These are phyloP conservation scores for Hyla sarda DNA, from an alignment of 2,113 vertebrate species.

Conservation along the genomic window DNA sequence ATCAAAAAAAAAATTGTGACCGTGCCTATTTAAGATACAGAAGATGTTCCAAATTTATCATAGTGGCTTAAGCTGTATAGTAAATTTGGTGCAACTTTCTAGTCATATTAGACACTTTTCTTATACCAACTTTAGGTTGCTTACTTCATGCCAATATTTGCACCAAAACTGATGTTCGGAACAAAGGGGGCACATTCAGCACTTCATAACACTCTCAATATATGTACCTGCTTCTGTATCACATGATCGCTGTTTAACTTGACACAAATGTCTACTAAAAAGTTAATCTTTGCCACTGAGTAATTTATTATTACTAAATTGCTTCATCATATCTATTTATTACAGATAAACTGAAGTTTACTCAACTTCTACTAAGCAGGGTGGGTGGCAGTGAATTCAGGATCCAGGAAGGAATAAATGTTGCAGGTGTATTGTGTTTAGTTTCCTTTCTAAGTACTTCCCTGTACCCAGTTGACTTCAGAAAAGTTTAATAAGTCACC, in stretches of 20 bases:
- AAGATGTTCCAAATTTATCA: too few species aligned
- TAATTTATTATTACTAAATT: not conserved
- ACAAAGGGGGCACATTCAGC: not conserved
- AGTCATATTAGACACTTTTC: too few species aligned
- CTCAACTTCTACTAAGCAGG: not conserved
- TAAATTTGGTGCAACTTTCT: too few species aligned
- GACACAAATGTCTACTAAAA: not conserved
- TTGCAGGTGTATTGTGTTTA: not conserved
- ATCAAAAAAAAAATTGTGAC: too few species aligned
- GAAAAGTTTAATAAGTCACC: not conserved
- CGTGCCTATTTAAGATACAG: too few species aligned
- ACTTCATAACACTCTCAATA: not conserved
- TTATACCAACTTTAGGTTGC: too few species aligned
- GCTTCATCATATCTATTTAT: not conserved
- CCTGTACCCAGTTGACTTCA: not conserved
- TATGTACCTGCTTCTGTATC: not conserved
- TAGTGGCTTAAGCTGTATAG: too few species aligned
- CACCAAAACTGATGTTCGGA: too few species aligned
- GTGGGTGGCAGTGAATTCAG: not conserved
- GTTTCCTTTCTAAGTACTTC: not conserved
- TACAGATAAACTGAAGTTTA: not conserved
- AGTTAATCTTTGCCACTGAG: not conserved
- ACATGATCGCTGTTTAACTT: not conserved
- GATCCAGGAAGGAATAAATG: not conserved
- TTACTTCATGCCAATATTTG: too few species aligned